Evolutionary conservation across 2,113 vertebrate species (phyloP).

Genomic region (Rhipidura dahli): DNA sequence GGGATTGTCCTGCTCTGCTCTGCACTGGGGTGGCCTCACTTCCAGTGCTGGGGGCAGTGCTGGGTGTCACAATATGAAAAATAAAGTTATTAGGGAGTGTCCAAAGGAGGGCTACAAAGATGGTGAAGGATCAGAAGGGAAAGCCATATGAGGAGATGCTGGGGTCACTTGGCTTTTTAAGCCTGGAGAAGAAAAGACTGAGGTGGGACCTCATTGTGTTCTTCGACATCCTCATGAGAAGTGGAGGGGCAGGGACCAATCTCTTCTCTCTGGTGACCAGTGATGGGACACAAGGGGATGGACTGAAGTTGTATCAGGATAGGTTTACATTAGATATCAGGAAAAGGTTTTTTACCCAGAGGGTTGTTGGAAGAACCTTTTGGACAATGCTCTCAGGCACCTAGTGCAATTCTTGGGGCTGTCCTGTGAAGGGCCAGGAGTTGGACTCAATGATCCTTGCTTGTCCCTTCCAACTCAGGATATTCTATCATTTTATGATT

Average conservation of each 20-base stretch:
- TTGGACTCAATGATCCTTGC: neutral
- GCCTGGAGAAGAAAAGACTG: neutral
- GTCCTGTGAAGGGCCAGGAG: neutral
- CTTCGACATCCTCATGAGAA: neutral
- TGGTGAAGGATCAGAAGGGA: neutral
- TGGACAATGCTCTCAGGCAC: neutral
- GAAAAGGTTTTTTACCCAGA: neutral
- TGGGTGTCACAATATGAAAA: neutral
- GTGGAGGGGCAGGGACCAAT: neutral
- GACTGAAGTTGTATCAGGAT: neutral
- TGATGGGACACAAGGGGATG: neutral
- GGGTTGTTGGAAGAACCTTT: neutral
- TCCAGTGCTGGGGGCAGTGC: accelerated
- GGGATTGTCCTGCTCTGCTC: neutral
- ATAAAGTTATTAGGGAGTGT: neutral
- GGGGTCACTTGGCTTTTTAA: neutral
- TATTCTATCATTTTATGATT: neutral
- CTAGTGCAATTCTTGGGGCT: too few species aligned
- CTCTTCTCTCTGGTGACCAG: neutral
- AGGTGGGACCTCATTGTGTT: neutral
- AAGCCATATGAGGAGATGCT: neutral
- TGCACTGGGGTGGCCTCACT: neutral
- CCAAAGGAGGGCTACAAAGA: neutral
- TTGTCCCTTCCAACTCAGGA: neutral
- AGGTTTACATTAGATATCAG: neutral